phyloP scores from a whole-genome alignment of 2,113 vertebrate species.

The Malaclemys terrapin region DNA sequence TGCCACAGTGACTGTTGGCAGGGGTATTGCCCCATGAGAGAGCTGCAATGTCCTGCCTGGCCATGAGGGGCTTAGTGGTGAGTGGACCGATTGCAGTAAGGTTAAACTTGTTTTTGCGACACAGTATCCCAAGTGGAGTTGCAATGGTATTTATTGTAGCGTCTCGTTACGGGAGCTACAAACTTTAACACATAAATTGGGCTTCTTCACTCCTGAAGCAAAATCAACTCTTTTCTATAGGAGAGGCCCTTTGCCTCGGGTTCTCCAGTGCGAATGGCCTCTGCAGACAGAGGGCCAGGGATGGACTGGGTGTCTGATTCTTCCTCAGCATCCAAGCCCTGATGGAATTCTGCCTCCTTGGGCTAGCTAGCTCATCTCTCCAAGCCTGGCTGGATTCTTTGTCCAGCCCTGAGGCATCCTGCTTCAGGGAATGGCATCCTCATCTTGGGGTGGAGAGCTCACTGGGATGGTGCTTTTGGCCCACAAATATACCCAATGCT shows the following conservation, averaged over 20 bases:
- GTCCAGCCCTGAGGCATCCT: no score
- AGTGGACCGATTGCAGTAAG: neutral
- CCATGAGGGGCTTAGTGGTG: no score
- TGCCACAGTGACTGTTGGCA: no score
- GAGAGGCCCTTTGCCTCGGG: rapidly evolving
- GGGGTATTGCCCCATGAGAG: no score
- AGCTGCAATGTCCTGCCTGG: no score
- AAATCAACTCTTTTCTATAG: neutral
- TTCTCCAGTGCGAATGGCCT: no score
- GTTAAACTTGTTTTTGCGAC: neutral
- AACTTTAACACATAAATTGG: neutral
- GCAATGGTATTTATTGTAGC: neutral
- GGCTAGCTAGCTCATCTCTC: neutral
- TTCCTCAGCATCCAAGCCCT: neutral
- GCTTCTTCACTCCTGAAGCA: neutral
- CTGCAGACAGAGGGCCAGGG: rapidly evolving
- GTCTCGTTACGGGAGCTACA: neutral
- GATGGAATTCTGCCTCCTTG: neutral
- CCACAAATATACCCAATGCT: no score
- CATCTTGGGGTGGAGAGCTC: no score
- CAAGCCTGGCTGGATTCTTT: neutral
- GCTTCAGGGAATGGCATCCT: no score
- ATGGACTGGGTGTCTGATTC: neutral
- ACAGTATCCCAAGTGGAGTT: neutral
- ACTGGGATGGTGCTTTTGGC: no score